These are phyloP conservation scores for Nyctereutes procyonoides DNA, from an alignment of 2,113 vertebrate genomes.

Conservation along the genomic window DNA sequence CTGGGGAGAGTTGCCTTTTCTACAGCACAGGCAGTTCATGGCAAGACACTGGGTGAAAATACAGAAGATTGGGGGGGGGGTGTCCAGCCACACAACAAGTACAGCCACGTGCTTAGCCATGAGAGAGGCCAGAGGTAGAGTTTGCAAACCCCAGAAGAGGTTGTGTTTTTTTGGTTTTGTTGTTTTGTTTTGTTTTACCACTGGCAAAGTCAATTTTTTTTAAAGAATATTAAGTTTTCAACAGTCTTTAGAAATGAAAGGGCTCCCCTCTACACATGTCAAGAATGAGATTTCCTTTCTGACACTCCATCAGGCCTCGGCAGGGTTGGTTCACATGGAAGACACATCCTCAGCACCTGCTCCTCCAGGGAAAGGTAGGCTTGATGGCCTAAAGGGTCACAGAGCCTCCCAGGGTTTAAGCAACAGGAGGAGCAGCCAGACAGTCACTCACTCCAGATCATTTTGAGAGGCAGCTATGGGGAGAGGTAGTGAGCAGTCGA, in stretches of 20 bases:
- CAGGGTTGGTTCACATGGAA: background rate
- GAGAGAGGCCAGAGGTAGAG: background rate
- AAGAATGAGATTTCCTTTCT: background rate
- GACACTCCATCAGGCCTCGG: background rate
- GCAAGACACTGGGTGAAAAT: background rate
- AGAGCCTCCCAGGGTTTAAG: background rate
- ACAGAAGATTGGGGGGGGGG: background rate
- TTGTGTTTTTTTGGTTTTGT: background rate
- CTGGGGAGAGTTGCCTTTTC: background rate
- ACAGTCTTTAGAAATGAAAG: background rate
- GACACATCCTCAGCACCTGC: background rate
- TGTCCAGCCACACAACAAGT: background rate
- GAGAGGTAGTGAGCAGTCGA: accelerated
- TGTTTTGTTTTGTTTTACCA: background rate
- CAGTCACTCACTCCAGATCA: background rate
- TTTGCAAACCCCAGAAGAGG: background rate
- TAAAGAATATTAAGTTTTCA: background rate
- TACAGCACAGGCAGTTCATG: too few relatives aligned
- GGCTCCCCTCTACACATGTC: background rate
- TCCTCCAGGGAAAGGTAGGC: background rate
- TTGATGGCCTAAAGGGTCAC: background rate
- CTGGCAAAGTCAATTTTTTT: background rate
- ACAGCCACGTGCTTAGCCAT: background rate
- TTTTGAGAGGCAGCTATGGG: background rate
- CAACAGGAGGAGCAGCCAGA: too few relatives aligned